Conservation (phyloP, 2,797 vertebrate species). For the Diplodus puntazzo region DNA sequence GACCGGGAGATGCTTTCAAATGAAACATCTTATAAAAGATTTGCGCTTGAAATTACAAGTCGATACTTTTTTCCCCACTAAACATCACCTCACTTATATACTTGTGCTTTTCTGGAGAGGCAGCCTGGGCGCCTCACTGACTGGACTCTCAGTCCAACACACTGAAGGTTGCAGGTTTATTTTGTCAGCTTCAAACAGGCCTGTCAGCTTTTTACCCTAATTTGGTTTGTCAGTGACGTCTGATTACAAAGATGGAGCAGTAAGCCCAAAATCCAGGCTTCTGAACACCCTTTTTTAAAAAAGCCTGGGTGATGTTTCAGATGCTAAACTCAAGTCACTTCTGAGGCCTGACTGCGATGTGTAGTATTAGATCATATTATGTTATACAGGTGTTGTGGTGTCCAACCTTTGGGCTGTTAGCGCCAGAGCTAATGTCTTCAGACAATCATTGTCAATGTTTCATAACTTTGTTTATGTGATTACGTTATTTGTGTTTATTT, state of each 20-base stretch:
- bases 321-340: not conserved
- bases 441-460: not conserved
- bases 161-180: not conserved
- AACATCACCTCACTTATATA: not conserved
- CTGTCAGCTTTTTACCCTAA: slow-evolving; percentile 16
- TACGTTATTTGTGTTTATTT: not conserved
- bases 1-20: too few relatives aligned
- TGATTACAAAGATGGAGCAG: not conserved
- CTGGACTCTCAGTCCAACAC: not conserved
- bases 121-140: not conserved
- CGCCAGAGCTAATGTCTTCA: not conserved
- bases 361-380: not conserved
- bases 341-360: not conserved
- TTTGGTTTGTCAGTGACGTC: not conserved
- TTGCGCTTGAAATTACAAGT: too few relatives aligned
- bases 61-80: not conserved
- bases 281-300: not conserved
- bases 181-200: not conserved
- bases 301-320: not conserved
- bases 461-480: not conserved
- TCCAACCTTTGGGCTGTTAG: not conserved
- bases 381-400: not conserved
- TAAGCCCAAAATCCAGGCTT: not conserved
- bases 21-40: too few relatives aligned
- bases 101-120: not conserved